Base-by-base conservation (phyloP, 2,888 invertebrate species). In the Catocala nupta region DNA sequence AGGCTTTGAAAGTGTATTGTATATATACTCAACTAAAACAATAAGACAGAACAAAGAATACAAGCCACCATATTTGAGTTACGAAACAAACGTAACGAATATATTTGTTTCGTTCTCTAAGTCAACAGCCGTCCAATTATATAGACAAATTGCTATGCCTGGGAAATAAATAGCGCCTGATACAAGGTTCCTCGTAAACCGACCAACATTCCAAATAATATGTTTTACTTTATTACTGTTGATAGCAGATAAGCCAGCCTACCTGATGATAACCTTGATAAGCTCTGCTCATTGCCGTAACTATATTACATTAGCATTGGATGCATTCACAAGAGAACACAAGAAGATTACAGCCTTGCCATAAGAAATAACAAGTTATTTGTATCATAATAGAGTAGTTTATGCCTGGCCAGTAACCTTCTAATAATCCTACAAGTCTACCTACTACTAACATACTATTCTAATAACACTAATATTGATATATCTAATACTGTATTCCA, bases 351-450 rank as follows among this genome's bases (percentile, higher is more conserved):
- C 16, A 16, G 16, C 16, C 16, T 16, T 16, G 16, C 16, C 16
- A 16, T 16, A 16, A 16, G 16, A 16, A 16, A 2, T 16, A 16
- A 16, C 16, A 16, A 16, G 16, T 16, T 16, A 16, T 16, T 16
- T 16, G 16, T 16, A 16, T 16, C 1, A 1, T 16, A 16, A 1
- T 16, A 16, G 16, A 16, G 16, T 16, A 16, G 16, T 16, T 16
- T 16, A 16, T 2, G 16, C 16, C 16, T 16, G 16, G 2, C 16
- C 16, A 16, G 59, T 55, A 60, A 56, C 55, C 45, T 13, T 42
- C 25, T 56, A 72, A 74, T 63, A 64, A 72, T 74, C 59, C 67
- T 50, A 74, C 33, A 45, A 25, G 13, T 48, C 48, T n/a, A 5
- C 5, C 54, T 42, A 33, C 47, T 34, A 58, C 44, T 57, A 68